Base-by-base conservation (phyloP, 2,888 invertebrate species). In the Hypercompe scribonia region DNA sequence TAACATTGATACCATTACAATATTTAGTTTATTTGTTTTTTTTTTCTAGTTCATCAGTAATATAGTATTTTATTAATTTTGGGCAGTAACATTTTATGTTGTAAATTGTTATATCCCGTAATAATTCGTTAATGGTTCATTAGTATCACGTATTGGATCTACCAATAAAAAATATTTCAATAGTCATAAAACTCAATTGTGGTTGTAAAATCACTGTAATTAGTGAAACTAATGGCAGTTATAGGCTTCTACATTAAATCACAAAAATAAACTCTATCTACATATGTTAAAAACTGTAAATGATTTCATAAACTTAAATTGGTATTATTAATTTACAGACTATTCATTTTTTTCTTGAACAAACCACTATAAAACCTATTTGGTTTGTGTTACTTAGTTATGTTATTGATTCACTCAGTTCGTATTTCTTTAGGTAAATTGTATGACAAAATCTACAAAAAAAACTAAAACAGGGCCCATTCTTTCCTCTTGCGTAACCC, bases 151-250 rank as follows among this genome's bases (percentile, higher is more conserved):
- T 83, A 86, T 86, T 90, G 84, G 89, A 88, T 81, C 87, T 86
- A 82, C 89, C 86, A 89, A 92, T 92, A 93, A 90, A 89, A 93
- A 90, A 93, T 89, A 90, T 91, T 92, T 89, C 89, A 90, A 92
- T 87, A 87, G 88, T 86, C 91, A 91, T 95, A 95, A 95, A 95
- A 92, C 86, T 84, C 87, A 91, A 94, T 93, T 89, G 92, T 88
- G 86, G 92, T 85, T 89, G 88, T 95, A 93, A 94, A 95, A 90
- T 87, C 78, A 89, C 85, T 63, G 89, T 94, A 93, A 95, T 95
- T 94, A 95, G 94, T 95, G 94, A 92, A 93, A 94, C 95, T 94
- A 94, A 94, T 95, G 88, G 89, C 74, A 77, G 89, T 91, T 91
- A 93, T 93, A 87, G 89, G 90, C 92, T 92, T 91, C 90, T 86